phyloP scores from a whole-genome alignment of 2,888 invertebrate genomes.

The Phlogophora meticulosa region DNA sequence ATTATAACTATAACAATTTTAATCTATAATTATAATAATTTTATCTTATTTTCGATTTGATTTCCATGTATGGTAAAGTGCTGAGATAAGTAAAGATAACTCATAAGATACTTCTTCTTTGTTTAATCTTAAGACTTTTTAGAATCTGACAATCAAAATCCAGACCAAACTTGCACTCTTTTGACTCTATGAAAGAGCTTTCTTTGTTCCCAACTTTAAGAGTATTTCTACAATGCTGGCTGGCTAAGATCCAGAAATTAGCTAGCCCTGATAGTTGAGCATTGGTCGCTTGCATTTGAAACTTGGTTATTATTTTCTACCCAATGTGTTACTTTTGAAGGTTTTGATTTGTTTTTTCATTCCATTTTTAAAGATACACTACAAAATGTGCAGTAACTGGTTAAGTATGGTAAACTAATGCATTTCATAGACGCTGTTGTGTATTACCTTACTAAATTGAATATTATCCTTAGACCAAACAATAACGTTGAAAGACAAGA shows the following conservation, averaged over 20 bases:
- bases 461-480: background rate
- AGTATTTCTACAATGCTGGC: conserved; percentile 7
- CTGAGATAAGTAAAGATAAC: no score
- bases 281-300: conserved; percentile 18
- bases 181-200: conserved; percentile 5
- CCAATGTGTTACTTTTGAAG: background rate
- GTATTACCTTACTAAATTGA: no score
- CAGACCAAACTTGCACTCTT: conserved; percentile 1
- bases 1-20: no score
- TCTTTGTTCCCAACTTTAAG: conserved; percentile 17
- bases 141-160: conserved; percentile 1
- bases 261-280: no score
- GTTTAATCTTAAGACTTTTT: conserved; percentile 1
- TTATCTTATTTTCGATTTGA: no score
- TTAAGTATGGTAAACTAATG: no score
- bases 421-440: no score
- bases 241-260: conserved; percentile 13
- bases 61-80: no score
- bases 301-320: background rate
- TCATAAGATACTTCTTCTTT: background rate
- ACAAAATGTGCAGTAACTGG: no score
- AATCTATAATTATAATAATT: no score
- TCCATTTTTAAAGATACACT: background rate
- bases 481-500: background rate
- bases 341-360: background rate